Evolutionary conservation across 1,140 invertebrate genomes (phyloP), one percentile per base, ranked within the genome.

Genomic region (Sitobion miscanthi): DNA sequence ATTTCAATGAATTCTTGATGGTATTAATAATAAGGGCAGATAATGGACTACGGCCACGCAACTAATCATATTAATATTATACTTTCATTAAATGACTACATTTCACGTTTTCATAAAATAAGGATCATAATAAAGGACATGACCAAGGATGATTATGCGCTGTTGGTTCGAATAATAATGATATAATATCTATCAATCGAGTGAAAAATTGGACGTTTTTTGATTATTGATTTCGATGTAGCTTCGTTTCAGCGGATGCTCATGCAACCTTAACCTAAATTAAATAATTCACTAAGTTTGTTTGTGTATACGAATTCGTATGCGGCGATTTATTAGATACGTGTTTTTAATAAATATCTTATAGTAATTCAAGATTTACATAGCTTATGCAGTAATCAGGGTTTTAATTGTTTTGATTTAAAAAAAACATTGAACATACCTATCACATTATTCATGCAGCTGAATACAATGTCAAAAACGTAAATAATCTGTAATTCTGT

Each of bases 191-290:
- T 23, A 35, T 14, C 47, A 23, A 88, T 47, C 11, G 38, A 35
- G 11, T 88, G 17, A 2, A 88, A 21, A 35, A 35, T 86, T 42
- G 25, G 47, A 88, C 86, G 86, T 88, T 88, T 88, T 52, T 35
- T 17, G 47, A 52, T 52, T 88, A 52, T 88, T 88, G 45, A 88
- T 88, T 88, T 88, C 47, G 47, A 52, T 86, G 47, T 86, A 86
- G 25, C 85, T 47, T 47, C 45, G 23, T 47, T 86, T 86, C 25
- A 30, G 11, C 3, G 25, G 23, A 25, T 86, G 14, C 14, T 23
- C 14, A 1, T 52, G 8, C 47, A 49, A 52, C 86, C 86, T 88
- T 88, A 88, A 88, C 86, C 47, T 20, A 88, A 52, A 88, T 88
- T 49, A 88, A 88, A 35, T 35, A 88, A 88, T 86, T 47, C 42